Evolutionary conservation across 2,888 invertebrate genomes (phyloP), one percentile per base, ranked within the genome.

Genomic region (Tinea trinotella): DNA sequence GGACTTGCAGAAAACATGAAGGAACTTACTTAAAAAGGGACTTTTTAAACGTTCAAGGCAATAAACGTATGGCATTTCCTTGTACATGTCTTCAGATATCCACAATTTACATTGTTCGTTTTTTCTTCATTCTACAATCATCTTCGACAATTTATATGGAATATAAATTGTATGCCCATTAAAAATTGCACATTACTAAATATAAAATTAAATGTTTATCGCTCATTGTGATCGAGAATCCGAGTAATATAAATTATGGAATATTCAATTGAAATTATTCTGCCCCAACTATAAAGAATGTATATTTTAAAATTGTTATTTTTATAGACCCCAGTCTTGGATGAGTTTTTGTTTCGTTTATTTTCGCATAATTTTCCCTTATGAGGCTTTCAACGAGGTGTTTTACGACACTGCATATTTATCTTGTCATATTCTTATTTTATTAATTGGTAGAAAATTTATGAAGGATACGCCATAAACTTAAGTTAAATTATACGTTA

Each of bases 11-110:
- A 40, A 40, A 13, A 13, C 40, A 1, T 40, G 40, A 40, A 13
- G 40, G n/a, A 15, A 40, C 40, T n/a, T 13, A 40, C 40, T 40
- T 40, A 40, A 48, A 48, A 48, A 48, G 48, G 48, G 48, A 48
- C 19, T 48, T 48, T 48, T 48, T 48, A 15, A 48, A 48, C 3
- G 13, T 17, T 17, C 48, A 48, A 48, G 40, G 40, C 13, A 17
- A 40, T 17, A 9, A 10, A 7, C 3, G 15, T 40, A 18, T 20
- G n/a, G 12, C 12, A 40, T 19, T 48, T 48, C 19, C 18, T 20
- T 48, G 48, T 40, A 40, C 7, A 15, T 2, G 13, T 40, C 6
- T 18, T 7, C n/a, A 48, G 48, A 48, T 20, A 48, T 48, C 6
- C 7, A 18, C 48, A 15, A 18, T 13, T 46, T 46, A 6, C 17